Evolutionary conservation across 2,797 vertebrate species (phyloP), one percentile per base, ranked within the genome.

Genomic region (Rallus crepitans): DNA sequence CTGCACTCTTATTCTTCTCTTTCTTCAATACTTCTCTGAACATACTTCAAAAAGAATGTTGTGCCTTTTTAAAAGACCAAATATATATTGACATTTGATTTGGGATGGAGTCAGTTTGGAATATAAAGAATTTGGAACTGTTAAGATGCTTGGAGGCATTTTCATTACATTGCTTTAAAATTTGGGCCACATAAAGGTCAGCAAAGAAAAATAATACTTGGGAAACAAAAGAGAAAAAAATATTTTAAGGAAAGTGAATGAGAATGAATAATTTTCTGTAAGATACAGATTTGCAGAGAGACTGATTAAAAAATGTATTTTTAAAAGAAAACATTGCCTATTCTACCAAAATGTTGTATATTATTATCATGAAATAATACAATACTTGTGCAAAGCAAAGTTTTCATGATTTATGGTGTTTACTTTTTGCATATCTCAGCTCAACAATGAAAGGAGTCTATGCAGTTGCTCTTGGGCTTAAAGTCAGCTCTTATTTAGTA

Each of bases 81-180:
- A 94, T 95, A 53, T 87, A 53, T 95, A 94, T 93, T 95, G 93
- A 90, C 88, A 89, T 95, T 95, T 97, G 77, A 87, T 94, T 94
- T 92, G 56, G 79, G 82, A 77, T 66, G 23, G 71, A 94, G 40
- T 90, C 77, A 19, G 80, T 73, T 90, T 80, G 59, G 35, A 96
- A 90, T 93, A 93, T 57, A 93, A 94, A 80, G 77, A 84, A 70
- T 93, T 96, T 94, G 88, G 60, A 91, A 89, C 68, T 90, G 68
- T 87, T 94, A 82, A 90, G 82, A 52, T 68, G 70, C 91, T 96
- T 88, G 84, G 48, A 94, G 93, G 63, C 73, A 64, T 97, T 96
- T 97, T 95, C 70, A 83, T 96, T 95, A 76, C 18, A 63, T 87
- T 83, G 35, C 45, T 80, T 12, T 73, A 91, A 92, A 90, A 78